phyloP scores from a whole-genome alignment of 2,113 vertebrate genomes.

The Carassius gibelio region DNA sequence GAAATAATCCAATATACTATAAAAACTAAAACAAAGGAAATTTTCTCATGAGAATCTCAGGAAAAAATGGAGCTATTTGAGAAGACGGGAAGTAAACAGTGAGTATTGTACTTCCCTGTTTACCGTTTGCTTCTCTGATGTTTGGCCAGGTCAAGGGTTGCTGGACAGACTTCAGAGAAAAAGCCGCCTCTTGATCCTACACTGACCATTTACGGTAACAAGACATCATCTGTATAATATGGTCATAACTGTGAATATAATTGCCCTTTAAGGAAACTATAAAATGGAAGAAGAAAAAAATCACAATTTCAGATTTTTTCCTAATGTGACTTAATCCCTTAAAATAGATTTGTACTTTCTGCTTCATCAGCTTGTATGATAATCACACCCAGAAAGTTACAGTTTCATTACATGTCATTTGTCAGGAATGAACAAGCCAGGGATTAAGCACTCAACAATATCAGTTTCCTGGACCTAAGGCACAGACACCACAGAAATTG shows the following conservation, averaged over 20 bases:
- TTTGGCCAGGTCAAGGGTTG: constrained; percentile 49
- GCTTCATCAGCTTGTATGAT: constrained; percentile 39
- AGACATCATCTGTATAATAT: constrained; percentile 6
- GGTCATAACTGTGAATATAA: not conserved
- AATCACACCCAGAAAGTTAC: constrained; percentile 37
- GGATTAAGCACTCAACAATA: constrained; percentile 40
- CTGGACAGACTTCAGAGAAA: constrained; percentile 42
- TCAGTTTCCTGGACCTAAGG: constrained; percentile 48
- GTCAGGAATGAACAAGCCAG: constrained; percentile 39
- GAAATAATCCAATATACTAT: not conserved
- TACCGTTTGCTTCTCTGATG: constrained; percentile 47
- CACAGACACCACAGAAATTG: constrained; percentile 53
- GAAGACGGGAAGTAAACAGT: constrained; percentile 39
- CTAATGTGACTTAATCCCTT: constrained; percentile 29
- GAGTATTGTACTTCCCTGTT: constrained; percentile 35
- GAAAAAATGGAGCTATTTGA: constrained; percentile 24
- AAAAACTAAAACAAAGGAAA: not conserved
- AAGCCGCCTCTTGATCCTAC: constrained; percentile 21
- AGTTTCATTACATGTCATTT: constrained; percentile 27
- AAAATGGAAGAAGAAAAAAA: not conserved
- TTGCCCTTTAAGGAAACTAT: not conserved
- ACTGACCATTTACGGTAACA: constrained; percentile 20
- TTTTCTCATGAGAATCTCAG: constrained; percentile 38
- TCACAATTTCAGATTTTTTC: constrained; percentile 23
- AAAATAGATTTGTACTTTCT: constrained; percentile 48